phyloP scores from a whole-genome alignment of 1,140 invertebrate species.

The Lepidurus couesii region DNA sequence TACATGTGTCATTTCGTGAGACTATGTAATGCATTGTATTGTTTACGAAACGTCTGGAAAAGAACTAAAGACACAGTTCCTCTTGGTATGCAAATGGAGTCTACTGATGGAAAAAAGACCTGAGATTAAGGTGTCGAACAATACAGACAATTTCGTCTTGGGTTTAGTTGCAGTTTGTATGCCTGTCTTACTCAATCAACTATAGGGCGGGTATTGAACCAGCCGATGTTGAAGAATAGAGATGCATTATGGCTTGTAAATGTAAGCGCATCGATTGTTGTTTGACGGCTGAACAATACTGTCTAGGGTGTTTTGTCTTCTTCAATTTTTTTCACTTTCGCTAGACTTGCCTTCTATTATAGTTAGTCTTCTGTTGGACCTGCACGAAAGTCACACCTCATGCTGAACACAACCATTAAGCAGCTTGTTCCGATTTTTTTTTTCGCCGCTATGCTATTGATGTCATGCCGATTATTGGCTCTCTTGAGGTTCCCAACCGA shows the following conservation, averaged over 20 bases:
- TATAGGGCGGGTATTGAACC: too few species aligned
- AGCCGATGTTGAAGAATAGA: not conserved
- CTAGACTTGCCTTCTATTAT: not conserved
- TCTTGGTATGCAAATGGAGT: too few species aligned
- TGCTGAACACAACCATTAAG: not conserved
- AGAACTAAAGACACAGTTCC: too few species aligned
- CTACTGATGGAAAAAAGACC: too few species aligned
- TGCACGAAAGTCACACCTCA: constrained; percentile 3
- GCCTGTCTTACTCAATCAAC: too few species aligned
- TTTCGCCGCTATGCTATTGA: not conserved
- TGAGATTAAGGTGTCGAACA: too few species aligned
- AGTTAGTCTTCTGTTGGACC: not conserved
- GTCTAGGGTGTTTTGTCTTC: not conserved
- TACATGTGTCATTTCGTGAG: not conserved
- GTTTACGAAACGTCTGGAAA: too few species aligned
- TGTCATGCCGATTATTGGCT: not conserved
- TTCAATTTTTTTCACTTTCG: not conserved
- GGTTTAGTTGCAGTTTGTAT: too few species aligned
- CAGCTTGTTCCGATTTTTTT: not conserved
- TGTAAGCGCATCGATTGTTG: not conserved
- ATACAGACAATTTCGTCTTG: too few species aligned
- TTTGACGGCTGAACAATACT: not conserved
- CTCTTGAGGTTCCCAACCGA: not conserved
- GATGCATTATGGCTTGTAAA: not conserved
- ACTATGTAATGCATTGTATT: not conserved